Evolutionary conservation across 2,797 vertebrate genomes (phyloP).

Genomic region (Scyliorhinus canicula): DNA sequence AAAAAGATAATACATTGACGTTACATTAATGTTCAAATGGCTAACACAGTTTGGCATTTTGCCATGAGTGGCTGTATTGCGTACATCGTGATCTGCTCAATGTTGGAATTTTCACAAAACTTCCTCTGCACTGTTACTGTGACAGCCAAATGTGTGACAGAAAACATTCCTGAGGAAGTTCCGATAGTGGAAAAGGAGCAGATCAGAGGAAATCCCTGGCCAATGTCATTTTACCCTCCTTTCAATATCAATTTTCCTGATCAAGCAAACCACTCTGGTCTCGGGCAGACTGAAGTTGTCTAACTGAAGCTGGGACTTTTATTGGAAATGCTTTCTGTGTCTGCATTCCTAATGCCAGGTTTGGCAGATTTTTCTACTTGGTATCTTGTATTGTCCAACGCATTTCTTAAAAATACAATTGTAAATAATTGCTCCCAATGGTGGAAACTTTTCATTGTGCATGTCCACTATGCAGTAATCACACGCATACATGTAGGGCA

Average conservation of each 20-base stretch:
- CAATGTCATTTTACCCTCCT: background rate
- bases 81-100: background rate
- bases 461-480: background rate
- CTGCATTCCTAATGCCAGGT: background rate
- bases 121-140: background rate
- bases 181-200: background rate
- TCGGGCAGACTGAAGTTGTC: background rate
- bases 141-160: background rate
- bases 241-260: background rate
- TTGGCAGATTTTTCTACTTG: background rate
- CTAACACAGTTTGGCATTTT: background rate
- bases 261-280: background rate
- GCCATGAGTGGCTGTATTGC: background rate
- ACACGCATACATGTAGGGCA: background rate
- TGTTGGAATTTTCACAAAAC: background rate
- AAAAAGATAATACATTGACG: background rate
- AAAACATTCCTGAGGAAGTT: background rate
- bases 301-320: background rate
- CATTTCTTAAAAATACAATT: background rate
- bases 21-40: background rate
- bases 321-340: no score
- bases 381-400: no score
- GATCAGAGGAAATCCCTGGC: background rate
- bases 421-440: no score
- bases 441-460: background rate